Conservation (phyloP, 92 coral and sea anemone species). For the Diadumene lineata region DNA sequence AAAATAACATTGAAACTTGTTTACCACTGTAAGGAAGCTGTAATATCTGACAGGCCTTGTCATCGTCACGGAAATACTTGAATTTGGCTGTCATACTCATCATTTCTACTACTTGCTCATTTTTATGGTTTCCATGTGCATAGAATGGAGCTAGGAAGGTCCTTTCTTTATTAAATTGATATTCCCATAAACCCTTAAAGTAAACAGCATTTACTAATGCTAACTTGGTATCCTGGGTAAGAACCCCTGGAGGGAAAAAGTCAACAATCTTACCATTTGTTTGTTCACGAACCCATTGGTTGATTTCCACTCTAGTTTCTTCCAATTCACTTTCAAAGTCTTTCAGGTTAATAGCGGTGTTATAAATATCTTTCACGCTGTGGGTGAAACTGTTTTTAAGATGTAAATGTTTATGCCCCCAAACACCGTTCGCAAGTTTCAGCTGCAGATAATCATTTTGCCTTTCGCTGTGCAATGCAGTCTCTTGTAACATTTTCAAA, state of each 20-base stretch:
- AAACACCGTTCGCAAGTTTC: slow-evolving; percentile 81
- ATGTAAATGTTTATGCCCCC: slow-evolving; percentile 69
- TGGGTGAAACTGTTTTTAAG: slow-evolving; percentile 55
- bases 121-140: slow-evolving; percentile 39
- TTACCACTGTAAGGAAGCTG: slow-evolving; percentile 73
- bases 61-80: slow-evolving; percentile 62
- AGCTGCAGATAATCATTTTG: slow-evolving; percentile 44
- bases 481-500: slow-evolving; percentile 73
- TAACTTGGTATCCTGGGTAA: slow-evolving; percentile 54
- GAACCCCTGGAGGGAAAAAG: slow-evolving; percentile 55
- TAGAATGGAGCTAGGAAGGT: slow-evolving; percentile 67
- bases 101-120: slow-evolving; percentile 63
- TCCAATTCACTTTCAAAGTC: slow-evolving; percentile 70
- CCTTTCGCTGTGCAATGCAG: slow-evolving; percentile 46
- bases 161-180: slow-evolving; percentile 52
- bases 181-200: slow-evolving; percentile 84
- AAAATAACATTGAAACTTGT: slow-evolving; percentile 70
- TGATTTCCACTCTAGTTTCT: slow-evolving; percentile 68
- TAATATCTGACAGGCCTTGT: slow-evolving; percentile 59
- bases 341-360: slow-evolving; percentile 54
- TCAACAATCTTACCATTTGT: slow-evolving; percentile 78
- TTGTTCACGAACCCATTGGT: slow-evolving; percentile 80
- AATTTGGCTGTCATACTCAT: slow-evolving; percentile 63
- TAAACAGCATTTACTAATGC: slow-evolving; percentile 85
- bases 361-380: slow-evolving; percentile 49